Base-by-base conservation (phyloP, 2,888 invertebrate species). In the Troides oblongomaculatus region DNA sequence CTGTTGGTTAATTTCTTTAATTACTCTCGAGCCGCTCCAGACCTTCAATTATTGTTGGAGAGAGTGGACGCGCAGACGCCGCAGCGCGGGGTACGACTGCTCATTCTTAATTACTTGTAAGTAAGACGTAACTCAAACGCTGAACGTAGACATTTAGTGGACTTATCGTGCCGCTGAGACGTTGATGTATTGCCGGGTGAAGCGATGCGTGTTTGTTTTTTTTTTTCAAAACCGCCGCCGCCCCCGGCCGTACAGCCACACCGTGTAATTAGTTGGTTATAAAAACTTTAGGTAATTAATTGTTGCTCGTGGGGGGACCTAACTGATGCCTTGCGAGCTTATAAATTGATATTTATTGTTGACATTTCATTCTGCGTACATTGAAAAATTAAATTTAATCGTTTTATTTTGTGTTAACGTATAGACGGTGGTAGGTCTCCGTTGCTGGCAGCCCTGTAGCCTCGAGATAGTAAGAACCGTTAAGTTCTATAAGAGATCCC, bases 71-170 rank as follows among this genome's bases (percentile, higher is more conserved):
- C 78, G 75, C 72, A 77, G 82, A 87, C 79, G 84, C 85, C 86
- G 86, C 79, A 81, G 80, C 81, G 79, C 79, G 73, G 82, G 77
- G 79, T 81, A 79, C 80, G 81, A 87, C 83, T 87, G 88, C 87
- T 90, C 88, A 88, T 86, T 89, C 89, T 87, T 90, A 91, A 90
- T 90, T 90, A 88, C 86, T 84, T 86, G 80, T 88, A 90, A 92
- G 89, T 88, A 80, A 92, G 92, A 91, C 89, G 91, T 91, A 86
- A 89, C 84, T 87, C 86, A 84, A 85, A 77, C 81, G 85, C 81
- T 88, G 87, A 88, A 89, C 89, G 82, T 89, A 83, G 84, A 82
- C 84, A 85, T 89, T 89, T 87, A 87, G 88, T 83, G 77, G 78
- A 84, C 81, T 86, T 88, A 86, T 87, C 85, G 87, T 80, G 76